These are phyloP conservation scores for Amiota minor DNA, from an alignment of 2,888 invertebrate species.

Conservation along the genomic window DNA sequence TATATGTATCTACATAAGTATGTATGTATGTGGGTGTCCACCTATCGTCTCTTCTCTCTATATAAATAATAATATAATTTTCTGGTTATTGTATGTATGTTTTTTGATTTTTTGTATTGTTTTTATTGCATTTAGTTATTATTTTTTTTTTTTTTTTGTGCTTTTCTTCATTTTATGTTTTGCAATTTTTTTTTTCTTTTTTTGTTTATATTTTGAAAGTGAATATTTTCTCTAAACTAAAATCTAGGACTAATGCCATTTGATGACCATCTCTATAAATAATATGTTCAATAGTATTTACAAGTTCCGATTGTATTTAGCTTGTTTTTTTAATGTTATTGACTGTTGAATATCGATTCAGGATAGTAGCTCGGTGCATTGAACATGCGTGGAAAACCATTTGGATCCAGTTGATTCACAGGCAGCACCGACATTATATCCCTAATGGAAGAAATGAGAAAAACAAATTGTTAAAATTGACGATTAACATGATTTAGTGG, in stretches of 20 bases:
- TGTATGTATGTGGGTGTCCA: too few relatives aligned
- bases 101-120: conserved; percentile 7
- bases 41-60: neutral
- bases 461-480: neutral
- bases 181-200: neutral
- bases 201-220: neutral
- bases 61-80: neutral
- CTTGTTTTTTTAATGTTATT: conserved; percentile 54
- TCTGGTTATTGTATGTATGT: neutral
- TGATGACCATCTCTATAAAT: conserved; percentile 53
- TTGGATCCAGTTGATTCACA: conserved; percentile 71
- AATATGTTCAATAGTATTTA: conserved; percentile 36
- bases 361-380: conserved; percentile 73
- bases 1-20: too few relatives aligned
- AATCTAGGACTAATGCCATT: conserved; percentile 54
- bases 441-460: conserved; percentile 48
- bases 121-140: conserved; percentile 23
- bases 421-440: conserved; percentile 72
- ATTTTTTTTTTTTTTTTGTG: neutral
- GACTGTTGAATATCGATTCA: conserved; percentile 72
- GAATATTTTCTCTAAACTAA: conserved; percentile 27
- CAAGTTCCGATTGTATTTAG: conserved; percentile 41
- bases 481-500: conserved; percentile 22
- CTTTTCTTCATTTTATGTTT: neutral
- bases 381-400: conserved; percentile 72